Evolutionary conservation across 2,888 invertebrate species (phyloP).

Genomic region (Microplitis manilae): DNA sequence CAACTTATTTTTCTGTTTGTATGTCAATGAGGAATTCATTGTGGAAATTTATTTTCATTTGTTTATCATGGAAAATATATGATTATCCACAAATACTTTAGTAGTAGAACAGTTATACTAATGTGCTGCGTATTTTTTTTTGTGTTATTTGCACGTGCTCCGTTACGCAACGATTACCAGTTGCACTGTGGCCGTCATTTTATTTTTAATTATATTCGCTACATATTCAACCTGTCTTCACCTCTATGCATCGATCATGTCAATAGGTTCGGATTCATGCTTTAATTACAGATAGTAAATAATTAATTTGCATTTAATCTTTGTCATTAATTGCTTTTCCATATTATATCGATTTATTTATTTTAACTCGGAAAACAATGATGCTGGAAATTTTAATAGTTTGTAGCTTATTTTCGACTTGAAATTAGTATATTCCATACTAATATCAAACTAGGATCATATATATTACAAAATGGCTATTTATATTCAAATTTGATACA

Average conservation of each 20-base stretch:
- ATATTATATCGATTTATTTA: neutral
- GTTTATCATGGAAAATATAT: too few species aligned
- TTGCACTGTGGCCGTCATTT: conserved; percentile 64
- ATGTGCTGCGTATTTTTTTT: conserved; percentile 3
- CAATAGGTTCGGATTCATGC: neutral
- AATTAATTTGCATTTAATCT: neutral
- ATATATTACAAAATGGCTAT: too few species aligned
- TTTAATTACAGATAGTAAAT: neutral
- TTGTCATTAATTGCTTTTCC: neutral
- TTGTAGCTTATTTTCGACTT: too few species aligned
- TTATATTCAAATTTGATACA: too few species aligned
- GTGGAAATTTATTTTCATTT: too few species aligned
- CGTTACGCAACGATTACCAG: conserved; percentile 63
- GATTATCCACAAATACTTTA: too few species aligned
- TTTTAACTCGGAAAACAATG: neutral
- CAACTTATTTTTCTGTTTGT: too few species aligned
- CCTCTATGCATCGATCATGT: conserved; percentile 51
- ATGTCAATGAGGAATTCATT: too few species aligned
- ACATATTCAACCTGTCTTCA: conserved; percentile 71
- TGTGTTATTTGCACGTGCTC: conserved; percentile 62
- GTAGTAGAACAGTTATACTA: too few species aligned
- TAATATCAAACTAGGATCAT: too few species aligned
- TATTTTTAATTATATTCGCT: conserved; percentile 68
- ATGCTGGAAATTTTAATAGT: too few species aligned
- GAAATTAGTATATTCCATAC: too few species aligned